Evolutionary conservation across 1,140 invertebrate species (phyloP).

Genomic region (Bombus turneri): DNA sequence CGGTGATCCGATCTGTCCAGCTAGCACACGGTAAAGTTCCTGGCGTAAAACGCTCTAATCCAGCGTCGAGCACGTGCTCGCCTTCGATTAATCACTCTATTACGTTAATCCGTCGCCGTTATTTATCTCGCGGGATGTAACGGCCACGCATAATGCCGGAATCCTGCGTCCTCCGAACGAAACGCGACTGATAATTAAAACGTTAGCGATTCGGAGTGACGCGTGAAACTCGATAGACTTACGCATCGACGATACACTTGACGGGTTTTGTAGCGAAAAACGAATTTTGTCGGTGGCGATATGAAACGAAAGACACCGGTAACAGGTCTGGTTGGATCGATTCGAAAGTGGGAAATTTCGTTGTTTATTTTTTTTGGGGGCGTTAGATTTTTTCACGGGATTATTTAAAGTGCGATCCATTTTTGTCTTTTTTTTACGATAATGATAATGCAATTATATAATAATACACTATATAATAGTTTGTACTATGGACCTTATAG

Average conservation of each 20-base stretch:
- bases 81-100: slow-evolving; percentile 44
- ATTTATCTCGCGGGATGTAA: slow-evolving; percentile 34
- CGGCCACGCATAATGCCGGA: slow-evolving; percentile 27
- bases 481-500: no score
- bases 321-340: no score
- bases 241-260: no score
- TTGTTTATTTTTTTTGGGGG: no score
- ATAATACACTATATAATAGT: no score
- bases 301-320: no score
- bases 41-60: slow-evolving; percentile 28
- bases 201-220: neutral
- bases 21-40: neutral
- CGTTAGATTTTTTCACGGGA: no score
- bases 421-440: no score
- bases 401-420: no score
- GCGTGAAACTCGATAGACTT: neutral
- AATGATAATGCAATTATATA: no score
- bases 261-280: neutral
- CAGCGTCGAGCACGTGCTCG: slow-evolving; percentile 28
- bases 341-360: no score
- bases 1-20: neutral
- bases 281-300: no score
- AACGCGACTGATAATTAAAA: slow-evolving; percentile 12
- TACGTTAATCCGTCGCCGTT: slow-evolving; percentile 35
- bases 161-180: slow-evolving; percentile 8